Conservation (phyloP, 2,888 invertebrate genomes). For the Diachrysia chrysitis region DNA sequence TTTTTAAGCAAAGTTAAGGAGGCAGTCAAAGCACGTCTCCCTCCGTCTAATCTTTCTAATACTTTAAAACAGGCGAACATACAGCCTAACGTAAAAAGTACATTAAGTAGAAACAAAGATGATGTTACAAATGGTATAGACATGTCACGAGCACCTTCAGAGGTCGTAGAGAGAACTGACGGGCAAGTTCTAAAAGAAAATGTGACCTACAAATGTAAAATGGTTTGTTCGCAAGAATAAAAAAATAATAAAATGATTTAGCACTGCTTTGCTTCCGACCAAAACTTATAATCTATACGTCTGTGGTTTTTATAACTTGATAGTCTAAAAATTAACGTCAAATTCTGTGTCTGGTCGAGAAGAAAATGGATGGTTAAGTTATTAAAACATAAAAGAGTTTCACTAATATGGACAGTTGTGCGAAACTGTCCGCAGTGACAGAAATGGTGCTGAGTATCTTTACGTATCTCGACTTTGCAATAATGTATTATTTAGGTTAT, state of each 20-base stretch:
- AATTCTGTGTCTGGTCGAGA: no score
- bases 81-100: neutral
- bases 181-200: constrained; percentile 72
- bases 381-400: no score
- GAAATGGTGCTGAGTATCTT: no score
- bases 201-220: constrained; percentile 77
- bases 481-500: constrained; percentile 8
- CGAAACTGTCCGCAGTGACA: no score
- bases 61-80: constrained; percentile 12
- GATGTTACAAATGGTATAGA: constrained; percentile 39
- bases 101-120: constrained; percentile 6
- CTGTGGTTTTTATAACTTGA: no score
- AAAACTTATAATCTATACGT: no score
- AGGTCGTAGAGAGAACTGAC: constrained; percentile 54
- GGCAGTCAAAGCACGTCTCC: constrained; percentile 60
- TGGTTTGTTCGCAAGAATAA: constrained; percentile 76
- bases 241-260: neutral
- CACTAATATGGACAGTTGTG: no score
- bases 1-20: constrained; percentile 69
- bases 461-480: no score
- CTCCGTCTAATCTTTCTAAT: constrained; percentile 40
- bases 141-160: constrained; percentile 68
- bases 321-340: no score
- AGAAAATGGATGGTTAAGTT: no score
- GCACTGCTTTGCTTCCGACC: no score